phyloP scores from a whole-genome alignment of 2,113 vertebrate species.

The Thomomys bottae region DNA sequence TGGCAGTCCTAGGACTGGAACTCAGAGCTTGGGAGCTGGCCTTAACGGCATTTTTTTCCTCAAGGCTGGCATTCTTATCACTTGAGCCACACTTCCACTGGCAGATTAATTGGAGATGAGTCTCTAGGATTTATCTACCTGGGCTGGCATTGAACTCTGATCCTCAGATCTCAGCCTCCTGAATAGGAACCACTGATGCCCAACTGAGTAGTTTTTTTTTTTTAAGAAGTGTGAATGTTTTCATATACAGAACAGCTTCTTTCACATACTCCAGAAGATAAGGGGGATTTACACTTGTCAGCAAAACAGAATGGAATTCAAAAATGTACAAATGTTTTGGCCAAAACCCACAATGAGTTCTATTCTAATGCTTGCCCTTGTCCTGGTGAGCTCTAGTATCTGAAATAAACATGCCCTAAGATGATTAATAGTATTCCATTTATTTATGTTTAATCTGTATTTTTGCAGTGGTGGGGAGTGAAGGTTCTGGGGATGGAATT shows the following conservation, averaged over 20 bases:
- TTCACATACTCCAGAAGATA: neutral
- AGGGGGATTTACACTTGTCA: conserved; percentile 24
- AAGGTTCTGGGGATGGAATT: neutral
- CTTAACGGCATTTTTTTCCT: too few relatives aligned
- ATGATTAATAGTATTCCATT: neutral
- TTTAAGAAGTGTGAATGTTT: conserved; percentile 33
- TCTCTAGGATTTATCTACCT: too few relatives aligned
- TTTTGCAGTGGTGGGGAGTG: too few relatives aligned
- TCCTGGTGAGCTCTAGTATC: neutral
- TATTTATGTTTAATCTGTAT: neutral
- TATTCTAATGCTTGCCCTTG: neutral
- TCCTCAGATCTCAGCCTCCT: too few relatives aligned
- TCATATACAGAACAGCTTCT: conserved; percentile 21
- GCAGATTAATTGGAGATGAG: too few relatives aligned
- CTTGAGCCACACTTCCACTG: too few relatives aligned
- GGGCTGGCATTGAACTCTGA: too few relatives aligned
- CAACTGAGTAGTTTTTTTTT: neutral
- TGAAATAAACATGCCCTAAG: neutral
- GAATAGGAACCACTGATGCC: too few relatives aligned
- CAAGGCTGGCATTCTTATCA: too few relatives aligned
- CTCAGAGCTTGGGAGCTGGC: too few relatives aligned
- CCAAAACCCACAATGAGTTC: neutral
- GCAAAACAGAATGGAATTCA: neutral
- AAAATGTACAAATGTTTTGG: neutral
- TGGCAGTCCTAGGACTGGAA: too few relatives aligned